Conservation (phyloP, 2,797 vertebrate species). For the Acipenser ruthenus region DNA sequence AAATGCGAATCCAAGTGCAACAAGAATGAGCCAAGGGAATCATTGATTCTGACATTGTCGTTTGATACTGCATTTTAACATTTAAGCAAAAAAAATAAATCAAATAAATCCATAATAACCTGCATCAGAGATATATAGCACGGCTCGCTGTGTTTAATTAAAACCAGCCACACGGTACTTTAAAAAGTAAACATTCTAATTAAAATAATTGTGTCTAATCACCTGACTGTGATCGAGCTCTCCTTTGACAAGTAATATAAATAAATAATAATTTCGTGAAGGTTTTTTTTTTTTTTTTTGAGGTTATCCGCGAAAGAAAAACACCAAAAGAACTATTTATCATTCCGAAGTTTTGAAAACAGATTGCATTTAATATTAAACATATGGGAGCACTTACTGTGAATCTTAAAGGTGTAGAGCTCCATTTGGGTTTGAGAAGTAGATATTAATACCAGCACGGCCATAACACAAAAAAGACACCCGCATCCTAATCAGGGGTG, state of each 20-base stretch:
- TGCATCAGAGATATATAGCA: neutral
- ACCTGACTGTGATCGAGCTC: conserved; percentile 39
- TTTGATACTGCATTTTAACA: no score
- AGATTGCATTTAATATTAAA: conserved; percentile 47
- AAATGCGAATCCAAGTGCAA: no score
- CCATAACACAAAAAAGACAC: no score
- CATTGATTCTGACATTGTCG: no score
- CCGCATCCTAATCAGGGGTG: no score
- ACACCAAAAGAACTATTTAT: conserved; percentile 38
- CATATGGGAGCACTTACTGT: conserved; percentile 27
- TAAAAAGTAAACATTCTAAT: conserved; percentile 27
- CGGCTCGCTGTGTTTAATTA: conserved; percentile 1
- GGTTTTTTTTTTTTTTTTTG: conserved; percentile 23
- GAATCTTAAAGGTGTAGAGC: no score
- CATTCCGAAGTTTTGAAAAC: conserved; percentile 33
- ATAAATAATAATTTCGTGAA: conserved; percentile 38
- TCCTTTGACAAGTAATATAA: conserved; percentile 32
- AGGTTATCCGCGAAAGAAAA: conserved; percentile 36
- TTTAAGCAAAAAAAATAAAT: no score
- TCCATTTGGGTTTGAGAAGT: no score
- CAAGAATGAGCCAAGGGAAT: no score
- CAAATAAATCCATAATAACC: neutral
- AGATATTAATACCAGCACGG: no score
- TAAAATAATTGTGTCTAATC: conserved; percentile 31
- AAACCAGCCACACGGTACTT: neutral